A percentile compares a stretch with the other conserved stretches of the same genome.
phyloP scores from a whole-genome alignment of 2,888 invertebrate genomes.

The Eupithecia subumbrata region DNA sequence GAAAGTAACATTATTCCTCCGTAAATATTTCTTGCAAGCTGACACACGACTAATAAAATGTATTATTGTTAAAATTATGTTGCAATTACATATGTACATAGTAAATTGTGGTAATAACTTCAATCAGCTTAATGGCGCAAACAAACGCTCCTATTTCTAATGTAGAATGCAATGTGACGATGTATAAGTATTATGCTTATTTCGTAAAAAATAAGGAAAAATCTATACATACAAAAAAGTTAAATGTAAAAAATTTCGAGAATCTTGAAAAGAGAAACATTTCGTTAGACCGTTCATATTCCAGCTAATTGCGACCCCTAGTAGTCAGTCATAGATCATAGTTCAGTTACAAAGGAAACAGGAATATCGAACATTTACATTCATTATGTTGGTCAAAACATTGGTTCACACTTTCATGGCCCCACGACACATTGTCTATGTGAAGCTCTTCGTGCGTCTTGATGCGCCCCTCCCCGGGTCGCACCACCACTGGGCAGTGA shows the following conservation, averaged over 20 bases:
- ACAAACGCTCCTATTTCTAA: background rate
- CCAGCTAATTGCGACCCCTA: background rate
- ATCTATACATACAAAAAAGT: background rate
- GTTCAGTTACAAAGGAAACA: background rate
- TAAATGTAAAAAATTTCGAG: background rate
- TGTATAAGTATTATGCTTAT: background rate
- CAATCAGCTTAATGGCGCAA: background rate
- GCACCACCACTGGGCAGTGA: no score
- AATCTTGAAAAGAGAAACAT: background rate
- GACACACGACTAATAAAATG: background rate
- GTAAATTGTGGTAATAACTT: background rate
- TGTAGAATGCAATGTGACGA: background rate
- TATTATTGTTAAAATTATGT: background rate
- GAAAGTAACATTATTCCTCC: background rate
- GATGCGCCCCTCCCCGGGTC: no score
- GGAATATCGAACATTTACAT: background rate
- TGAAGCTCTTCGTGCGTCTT: no score
- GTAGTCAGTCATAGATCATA: background rate
- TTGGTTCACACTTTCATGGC: no score
- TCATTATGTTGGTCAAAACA: background rate
- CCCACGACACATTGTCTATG: no score
- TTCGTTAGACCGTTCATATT: background rate
- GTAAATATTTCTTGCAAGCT: background rate
- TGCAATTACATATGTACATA: background rate
- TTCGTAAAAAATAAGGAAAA: background rate